Percentiles rank a stretch among this genome's conserved stretches.
phyloP scores from a whole-genome alignment of 2,797 vertebrate species.

The Eremophila alpestris region DNA sequence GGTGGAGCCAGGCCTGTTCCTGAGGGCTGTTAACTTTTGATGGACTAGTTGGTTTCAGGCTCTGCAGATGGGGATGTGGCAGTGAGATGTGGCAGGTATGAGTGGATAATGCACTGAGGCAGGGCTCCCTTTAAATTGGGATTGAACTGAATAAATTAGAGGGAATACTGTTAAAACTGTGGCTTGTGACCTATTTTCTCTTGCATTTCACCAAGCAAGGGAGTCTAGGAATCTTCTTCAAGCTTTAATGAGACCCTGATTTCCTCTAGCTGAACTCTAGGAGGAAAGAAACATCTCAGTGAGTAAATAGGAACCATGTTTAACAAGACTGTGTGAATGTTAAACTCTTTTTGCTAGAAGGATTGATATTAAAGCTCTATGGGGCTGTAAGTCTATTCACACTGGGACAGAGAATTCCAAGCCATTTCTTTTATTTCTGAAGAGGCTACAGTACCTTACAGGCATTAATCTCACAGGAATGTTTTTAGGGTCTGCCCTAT shows the following conservation, averaged over 20 bases:
- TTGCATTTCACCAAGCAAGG: neutral
- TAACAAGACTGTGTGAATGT: neutral
- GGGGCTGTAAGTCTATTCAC: neutral
- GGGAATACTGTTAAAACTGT: slow-evolving; percentile 41
- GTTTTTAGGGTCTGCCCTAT: neutral
- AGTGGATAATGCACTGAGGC: neutral
- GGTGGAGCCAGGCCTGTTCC: neutral
- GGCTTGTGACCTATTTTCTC: slow-evolving; percentile 32
- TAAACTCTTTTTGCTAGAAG: neutral
- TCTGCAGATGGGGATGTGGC: neutral
- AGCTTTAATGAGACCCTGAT: slow-evolving; percentile 52
- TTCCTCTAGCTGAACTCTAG: slow-evolving; percentile 1
- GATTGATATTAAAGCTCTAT: neutral
- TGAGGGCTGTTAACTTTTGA: neutral
- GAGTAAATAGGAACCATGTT: neutral
- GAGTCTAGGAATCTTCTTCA: slow-evolving; percentile 32
- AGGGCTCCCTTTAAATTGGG: slow-evolving; percentile 11
- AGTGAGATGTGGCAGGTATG: neutral
- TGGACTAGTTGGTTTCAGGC: neutral
- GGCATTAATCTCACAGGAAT: neutral
- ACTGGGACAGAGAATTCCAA: neutral
- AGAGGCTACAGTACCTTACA: neutral
- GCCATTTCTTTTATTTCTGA: neutral
- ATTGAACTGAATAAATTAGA: slow-evolving; percentile 32
- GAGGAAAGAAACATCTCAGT: neutral